A percentile compares a stretch with the other conserved stretches of the same genome.
Conservation (phyloP, 1,140 invertebrate genomes). For the Pissodes strobi region DNA sequence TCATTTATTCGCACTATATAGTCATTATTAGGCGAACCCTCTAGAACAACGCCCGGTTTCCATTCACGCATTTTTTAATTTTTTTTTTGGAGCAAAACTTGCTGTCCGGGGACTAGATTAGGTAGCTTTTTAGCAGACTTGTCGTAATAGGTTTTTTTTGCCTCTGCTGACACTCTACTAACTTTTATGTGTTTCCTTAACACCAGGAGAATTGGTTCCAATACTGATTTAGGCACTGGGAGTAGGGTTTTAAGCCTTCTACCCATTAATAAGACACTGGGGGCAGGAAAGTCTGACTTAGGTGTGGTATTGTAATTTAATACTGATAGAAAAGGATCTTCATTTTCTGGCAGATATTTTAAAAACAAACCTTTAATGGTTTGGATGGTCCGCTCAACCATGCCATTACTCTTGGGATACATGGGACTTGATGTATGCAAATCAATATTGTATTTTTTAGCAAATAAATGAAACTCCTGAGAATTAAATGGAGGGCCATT, state of each 20-base stretch:
- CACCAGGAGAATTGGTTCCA: too few species aligned
- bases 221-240: too few species aligned
- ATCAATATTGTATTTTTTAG: constrained; percentile 52
- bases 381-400: constrained; percentile 49
- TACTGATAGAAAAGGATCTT: constrained; percentile 16
- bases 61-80: too few species aligned
- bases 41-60: too few species aligned
- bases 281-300: constrained; percentile 18
- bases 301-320: constrained; percentile 24
- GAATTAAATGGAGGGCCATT: constrained; percentile 56
- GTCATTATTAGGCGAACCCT: too few species aligned
- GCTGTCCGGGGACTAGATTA: too few species aligned
- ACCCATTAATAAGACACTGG: constrained; percentile 16
- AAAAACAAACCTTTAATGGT: constrained; percentile 14
- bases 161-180: too few species aligned
- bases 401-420: constrained; percentile 58
- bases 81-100: too few species aligned
- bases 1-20: too few species aligned
- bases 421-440: constrained; percentile 51
- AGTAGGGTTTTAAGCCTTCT: constrained; percentile 15
- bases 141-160: too few species aligned
- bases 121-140: too few species aligned
- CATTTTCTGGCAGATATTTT: constrained; percentile 1
- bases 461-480: constrained; percentile 54
- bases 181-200: too few species aligned